Conservation (phyloP, 2,113 vertebrate species). For the Pimephales promelas region DNA sequence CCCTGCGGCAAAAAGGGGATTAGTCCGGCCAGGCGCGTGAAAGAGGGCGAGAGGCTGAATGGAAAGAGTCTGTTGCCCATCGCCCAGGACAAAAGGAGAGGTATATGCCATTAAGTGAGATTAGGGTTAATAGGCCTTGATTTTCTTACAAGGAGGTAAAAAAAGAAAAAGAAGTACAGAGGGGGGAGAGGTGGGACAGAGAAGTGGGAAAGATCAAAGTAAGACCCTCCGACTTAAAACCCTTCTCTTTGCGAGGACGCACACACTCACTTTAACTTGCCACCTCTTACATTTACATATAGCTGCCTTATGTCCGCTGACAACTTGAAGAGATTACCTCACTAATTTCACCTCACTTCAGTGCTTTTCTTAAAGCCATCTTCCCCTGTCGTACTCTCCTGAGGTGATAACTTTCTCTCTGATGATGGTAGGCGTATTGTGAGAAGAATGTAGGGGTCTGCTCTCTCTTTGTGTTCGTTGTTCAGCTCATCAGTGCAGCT, state of each 20-base stretch:
- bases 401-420: slow-evolving; percentile 40
- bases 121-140: slow-evolving; percentile 80
- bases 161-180: slow-evolving; percentile 58
- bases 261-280: slow-evolving; percentile 45
- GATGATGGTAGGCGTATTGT: slow-evolving; percentile 47
- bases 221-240: slow-evolving; percentile 66
- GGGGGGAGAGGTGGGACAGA: slow-evolving; percentile 62
- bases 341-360: slow-evolving; percentile 62
- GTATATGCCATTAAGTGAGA: slow-evolving; percentile 81
- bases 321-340: slow-evolving; percentile 71
- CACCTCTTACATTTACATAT: slow-evolving; percentile 79
- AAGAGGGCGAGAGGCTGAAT: slow-evolving; percentile 70
- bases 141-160: slow-evolving; percentile 73
- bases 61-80: slow-evolving; percentile 75
- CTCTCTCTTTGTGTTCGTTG: slow-evolving; percentile 48
- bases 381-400: slow-evolving; percentile 34
- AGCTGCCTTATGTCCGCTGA: slow-evolving; percentile 74
- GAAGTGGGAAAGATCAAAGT: slow-evolving; percentile 74
- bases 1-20: slow-evolving; percentile 70
- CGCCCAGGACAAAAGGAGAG: slow-evolving; percentile 73
- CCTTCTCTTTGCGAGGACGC: slow-evolving; percentile 37
- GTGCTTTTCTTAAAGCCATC: slow-evolving; percentile 30
- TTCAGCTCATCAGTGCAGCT: slow-evolving; percentile 47
- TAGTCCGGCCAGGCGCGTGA: slow-evolving; percentile 72
- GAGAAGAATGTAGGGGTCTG: slow-evolving; percentile 43